Evolutionary conservation across 2,888 invertebrate genomes (phyloP).

Genomic region (Calliscelio sp.): DNA sequence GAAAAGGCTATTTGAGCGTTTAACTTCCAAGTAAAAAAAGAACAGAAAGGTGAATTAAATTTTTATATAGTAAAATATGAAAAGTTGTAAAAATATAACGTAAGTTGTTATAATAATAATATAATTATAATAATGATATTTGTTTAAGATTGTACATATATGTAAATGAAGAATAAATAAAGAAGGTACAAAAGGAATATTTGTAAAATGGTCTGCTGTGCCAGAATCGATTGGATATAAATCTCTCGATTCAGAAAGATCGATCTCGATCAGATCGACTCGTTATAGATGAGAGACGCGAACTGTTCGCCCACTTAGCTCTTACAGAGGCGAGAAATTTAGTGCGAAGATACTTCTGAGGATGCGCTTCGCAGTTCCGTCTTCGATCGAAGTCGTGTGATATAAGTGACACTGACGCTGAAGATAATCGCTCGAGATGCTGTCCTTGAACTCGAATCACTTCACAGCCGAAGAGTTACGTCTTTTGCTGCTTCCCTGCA

Average conservation of each 20-base stretch:
- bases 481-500: constrained; percentile 24
- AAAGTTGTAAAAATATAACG: no score
- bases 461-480: constrained; percentile 38
- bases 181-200: constrained; percentile 62
- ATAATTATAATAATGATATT: no score
- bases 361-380: constrained; percentile 75
- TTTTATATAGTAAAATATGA: no score
- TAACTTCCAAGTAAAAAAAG: no score
- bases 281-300: constrained; percentile 80
- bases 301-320: constrained; percentile 74
- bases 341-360: constrained; percentile 73
- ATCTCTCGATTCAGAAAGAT: constrained; percentile 78
- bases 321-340: constrained; percentile 75
- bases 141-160: neutral
- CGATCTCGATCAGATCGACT: constrained; percentile 82
- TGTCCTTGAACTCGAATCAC: constrained; percentile 71
- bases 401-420: constrained; percentile 72
- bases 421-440: constrained; percentile 72
- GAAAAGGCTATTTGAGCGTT: no score
- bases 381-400: constrained; percentile 75
- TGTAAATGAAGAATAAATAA: constrained; percentile 12
- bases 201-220: constrained; percentile 63
- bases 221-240: constrained; percentile 79
- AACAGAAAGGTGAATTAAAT: no score
- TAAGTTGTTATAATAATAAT: no score